Conservation (phyloP, 2,797 vertebrate species). For the Manis pentadactyla region DNA sequence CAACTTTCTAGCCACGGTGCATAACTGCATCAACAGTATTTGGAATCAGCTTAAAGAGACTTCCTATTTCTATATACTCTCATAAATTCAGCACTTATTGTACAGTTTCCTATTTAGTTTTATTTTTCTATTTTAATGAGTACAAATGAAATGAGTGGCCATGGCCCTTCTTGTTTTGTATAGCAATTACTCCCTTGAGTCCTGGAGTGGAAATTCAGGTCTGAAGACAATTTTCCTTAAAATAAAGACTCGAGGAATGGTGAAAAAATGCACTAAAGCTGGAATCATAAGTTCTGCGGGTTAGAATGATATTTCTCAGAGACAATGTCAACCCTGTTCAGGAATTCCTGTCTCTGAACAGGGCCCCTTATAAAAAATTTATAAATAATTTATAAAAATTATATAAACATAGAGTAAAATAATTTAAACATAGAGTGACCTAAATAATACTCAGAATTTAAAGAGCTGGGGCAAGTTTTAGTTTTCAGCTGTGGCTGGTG, state of each 20-base stretch:
- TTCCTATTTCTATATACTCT: neutral
- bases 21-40: neutral
- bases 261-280: neutral
- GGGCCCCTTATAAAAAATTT: neutral
- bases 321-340: neutral
- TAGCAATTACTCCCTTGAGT: conserved; percentile 18
- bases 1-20: neutral
- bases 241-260: neutral
- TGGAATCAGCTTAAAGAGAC: neutral
- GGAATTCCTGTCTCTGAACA: neutral
- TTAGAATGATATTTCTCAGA: neutral
- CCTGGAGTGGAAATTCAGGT: conserved; percentile 45
- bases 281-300: neutral
- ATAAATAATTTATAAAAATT: too few relatives aligned
- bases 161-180: neutral
- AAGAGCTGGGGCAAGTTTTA: neutral
- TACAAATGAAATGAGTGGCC: conserved; percentile 25
- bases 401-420: too few relatives aligned
- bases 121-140: conserved; percentile 28
- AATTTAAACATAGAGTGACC: neutral
- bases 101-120: neutral
- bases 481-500: neutral
- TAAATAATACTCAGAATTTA: conserved; percentile 44
- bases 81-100: neutral
- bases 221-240: conserved; percentile 11